phyloP scores from a whole-genome alignment of 2,888 invertebrate species.

The Fissipunctia ypsillon region DNA sequence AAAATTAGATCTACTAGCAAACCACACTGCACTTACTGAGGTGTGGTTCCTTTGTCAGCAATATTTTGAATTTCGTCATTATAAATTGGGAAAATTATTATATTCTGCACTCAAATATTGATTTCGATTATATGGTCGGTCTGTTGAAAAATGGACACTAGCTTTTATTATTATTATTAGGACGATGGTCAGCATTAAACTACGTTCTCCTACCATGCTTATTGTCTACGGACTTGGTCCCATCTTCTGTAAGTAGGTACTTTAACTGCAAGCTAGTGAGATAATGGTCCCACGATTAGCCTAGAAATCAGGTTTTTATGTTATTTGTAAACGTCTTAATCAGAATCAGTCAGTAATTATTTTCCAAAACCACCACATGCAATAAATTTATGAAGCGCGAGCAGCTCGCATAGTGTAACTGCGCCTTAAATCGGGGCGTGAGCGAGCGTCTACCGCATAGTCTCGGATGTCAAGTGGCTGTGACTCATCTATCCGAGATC shows the following conservation, averaged over 20 bases:
- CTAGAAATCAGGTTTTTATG: background rate
- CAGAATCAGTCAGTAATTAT: too few relatives aligned
- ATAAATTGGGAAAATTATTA: too few relatives aligned
- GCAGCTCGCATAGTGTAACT: constrained; percentile 44
- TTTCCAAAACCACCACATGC: background rate
- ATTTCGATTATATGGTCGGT: too few relatives aligned
- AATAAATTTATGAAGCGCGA: background rate
- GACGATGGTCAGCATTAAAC: too few relatives aligned
- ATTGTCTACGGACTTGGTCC: too few relatives aligned
- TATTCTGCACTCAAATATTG: too few relatives aligned
- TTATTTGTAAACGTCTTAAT: background rate
- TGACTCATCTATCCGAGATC: constrained; percentile 79
- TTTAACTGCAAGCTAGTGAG: too few relatives aligned
- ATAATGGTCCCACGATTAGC: background rate
- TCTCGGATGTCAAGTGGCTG: constrained; percentile 69
- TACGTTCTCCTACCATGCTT: too few relatives aligned
- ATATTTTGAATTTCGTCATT: too few relatives aligned
- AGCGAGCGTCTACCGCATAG: constrained; percentile 65
- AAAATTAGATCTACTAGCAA: constrained; percentile 62
- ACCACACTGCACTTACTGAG: constrained; percentile 50
- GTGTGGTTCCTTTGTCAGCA: constrained; percentile 31
- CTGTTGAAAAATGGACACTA: too few relatives aligned
- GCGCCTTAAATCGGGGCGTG: constrained; percentile 53
- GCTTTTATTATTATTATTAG: too few relatives aligned
- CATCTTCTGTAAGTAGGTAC: too few relatives aligned